Conservation (phyloP, 2,797 vertebrate species). For the Tympanoctomys barrerae region DNA sequence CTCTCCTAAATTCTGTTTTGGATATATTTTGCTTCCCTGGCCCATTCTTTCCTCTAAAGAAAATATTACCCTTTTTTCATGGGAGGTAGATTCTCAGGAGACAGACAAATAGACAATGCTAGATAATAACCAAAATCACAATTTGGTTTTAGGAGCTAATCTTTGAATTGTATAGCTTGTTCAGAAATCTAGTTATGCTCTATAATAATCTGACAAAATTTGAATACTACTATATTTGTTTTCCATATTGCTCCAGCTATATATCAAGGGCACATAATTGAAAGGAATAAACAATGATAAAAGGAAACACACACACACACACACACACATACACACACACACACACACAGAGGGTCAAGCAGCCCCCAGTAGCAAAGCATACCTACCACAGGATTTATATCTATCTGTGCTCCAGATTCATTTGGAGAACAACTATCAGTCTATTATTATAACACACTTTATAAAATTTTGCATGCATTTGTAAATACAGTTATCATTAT, state of each 20-base stretch:
- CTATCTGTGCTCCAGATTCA: constrained; percentile 66
- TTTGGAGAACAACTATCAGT: constrained; percentile 71
- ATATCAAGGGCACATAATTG: constrained; percentile 62
- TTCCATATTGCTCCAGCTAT: constrained; percentile 23
- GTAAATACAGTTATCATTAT: constrained; percentile 88
- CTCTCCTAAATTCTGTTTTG: constrained; percentile 66
- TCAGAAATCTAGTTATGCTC: constrained; percentile 38
- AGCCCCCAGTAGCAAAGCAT: constrained; percentile 61
- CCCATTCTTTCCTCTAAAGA: constrained; percentile 47
- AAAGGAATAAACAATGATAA: constrained; percentile 70
- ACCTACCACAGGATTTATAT: constrained; percentile 61
- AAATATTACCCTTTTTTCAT: constrained; percentile 71
- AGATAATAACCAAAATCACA: constrained; percentile 62
- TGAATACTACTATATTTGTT: constrained; percentile 49
- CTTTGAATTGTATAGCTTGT: constrained; percentile 73
- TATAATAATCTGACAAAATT: constrained; percentile 74
- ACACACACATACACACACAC: neutral
- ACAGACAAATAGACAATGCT: constrained; percentile 63
- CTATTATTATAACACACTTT: constrained; percentile 82
- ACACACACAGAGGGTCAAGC: neutral
- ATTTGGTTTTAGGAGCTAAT: constrained; percentile 60
- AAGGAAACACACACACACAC: neutral
- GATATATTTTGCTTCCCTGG: neutral
- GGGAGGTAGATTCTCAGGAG: constrained; percentile 57
- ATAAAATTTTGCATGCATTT: constrained; percentile 85